Evolutionary conservation across 2,113 vertebrate species (phyloP), one percentile per base, ranked within the genome.

Genomic region (Myxocyprinus asiaticus): DNA sequence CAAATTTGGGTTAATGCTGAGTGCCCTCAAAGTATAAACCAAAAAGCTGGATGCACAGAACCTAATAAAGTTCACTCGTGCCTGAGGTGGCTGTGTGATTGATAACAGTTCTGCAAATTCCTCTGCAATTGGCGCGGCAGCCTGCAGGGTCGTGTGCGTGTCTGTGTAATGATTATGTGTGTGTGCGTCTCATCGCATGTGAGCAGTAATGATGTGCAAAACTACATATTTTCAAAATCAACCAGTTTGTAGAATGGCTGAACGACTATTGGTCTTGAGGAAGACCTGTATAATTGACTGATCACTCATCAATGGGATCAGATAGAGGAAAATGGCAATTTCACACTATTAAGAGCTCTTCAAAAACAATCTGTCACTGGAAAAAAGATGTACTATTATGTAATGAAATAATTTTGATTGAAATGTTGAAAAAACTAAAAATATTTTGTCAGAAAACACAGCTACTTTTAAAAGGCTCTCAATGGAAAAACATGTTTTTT

Each of bases 1-100:
- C 80, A 80, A 85, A 77, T 82, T 77, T 67, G 85, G 88, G 78
- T 71, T 81, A 70, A 83, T 66, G 9, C 59, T 74, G 67, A 73
- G 58, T 86, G 81, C 75, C 77, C 51, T 48, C 15, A 85, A 86
- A 88, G 79, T 72, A 67, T 44, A 67, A 63, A 76, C 59, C 81
- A 73, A 70, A 45, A 80, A 80, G 76, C 81, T 83, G 82, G 74
- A 81, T 77, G 53, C 76, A 80, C 79, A 76, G 83, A 84, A 77
- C 81, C 79, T 89, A 87, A 91, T 86, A 83, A 53, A 55, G 82
- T 87, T 85, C 86, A 89, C 82, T 84, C 79, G 77, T 44, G 75
- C 86, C 87, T 85, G 79, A 87, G 86, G 88, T 87, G 82, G 81
- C 86, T 87, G 85, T 80, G 73, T 89, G 89, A 91, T 89, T 89